A percentile compares a stretch with the other conserved stretches of the same genome.
phyloP scores from a whole-genome alignment of 2,797 vertebrate genomes.

The Channa striata region DNA sequence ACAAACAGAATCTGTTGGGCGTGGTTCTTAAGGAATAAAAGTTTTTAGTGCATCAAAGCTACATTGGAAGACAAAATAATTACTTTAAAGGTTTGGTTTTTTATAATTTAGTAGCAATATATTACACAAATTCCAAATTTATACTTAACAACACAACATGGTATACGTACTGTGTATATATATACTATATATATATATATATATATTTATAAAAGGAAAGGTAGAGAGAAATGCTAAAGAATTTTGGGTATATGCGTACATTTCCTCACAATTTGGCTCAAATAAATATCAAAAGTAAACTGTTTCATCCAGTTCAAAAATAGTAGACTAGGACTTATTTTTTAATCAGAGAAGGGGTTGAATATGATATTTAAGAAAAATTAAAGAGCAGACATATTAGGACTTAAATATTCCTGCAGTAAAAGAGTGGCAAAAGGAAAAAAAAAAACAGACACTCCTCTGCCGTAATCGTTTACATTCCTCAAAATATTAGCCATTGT shows the following conservation, averaged over 20 bases:
- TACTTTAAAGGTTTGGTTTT: constrained; percentile 81
- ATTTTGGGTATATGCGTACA: constrained; percentile 74
- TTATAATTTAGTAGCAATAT: constrained; percentile 89
- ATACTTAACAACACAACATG: constrained; percentile 82
- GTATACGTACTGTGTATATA: constrained; percentile 67
- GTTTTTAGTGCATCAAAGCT: constrained; percentile 88
- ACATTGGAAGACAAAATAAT: constrained; percentile 86
- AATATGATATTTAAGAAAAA: constrained; percentile 61
- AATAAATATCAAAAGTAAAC: constrained; percentile 88
- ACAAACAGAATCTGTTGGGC: constrained; percentile 64
- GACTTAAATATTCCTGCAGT: constrained; percentile 61
- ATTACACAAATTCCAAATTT: constrained; percentile 88
- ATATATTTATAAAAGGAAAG: constrained; percentile 48
- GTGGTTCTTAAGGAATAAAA: constrained; percentile 78
- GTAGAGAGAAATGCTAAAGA: constrained; percentile 77
- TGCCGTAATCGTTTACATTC: constrained; percentile 67
- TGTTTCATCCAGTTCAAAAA: constrained; percentile 77
- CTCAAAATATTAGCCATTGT: constrained; percentile 63
- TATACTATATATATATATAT: constrained; percentile 52
- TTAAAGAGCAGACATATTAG: constrained; percentile 49
- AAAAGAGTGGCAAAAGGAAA: constrained; percentile 41
- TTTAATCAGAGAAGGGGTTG: constrained; percentile 50
- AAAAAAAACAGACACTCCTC: constrained; percentile 26
- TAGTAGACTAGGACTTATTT: constrained; percentile 58
- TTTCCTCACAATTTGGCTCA: constrained; percentile 85